Percentiles rank a stretch among this genome's conserved stretches.
These are phyloP conservation scores for Apamea sordens DNA, from an alignment of 2,888 invertebrate species.

Conservation along the genomic window DNA sequence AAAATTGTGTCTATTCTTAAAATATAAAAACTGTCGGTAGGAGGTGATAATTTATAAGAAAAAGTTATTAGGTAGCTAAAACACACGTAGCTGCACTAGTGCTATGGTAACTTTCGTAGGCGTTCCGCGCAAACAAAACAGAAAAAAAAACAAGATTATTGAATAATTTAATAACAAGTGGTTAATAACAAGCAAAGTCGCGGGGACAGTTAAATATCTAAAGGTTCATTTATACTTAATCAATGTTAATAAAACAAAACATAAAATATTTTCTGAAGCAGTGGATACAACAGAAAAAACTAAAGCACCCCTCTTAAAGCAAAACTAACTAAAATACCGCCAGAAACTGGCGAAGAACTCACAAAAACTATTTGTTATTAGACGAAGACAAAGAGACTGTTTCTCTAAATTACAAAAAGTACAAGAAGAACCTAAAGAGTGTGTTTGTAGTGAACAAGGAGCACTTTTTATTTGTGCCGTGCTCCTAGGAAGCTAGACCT, in stretches of 20 bases:
- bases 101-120: not conserved
- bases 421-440: constrained; percentile 46
- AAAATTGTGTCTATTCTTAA: too few species aligned
- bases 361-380: constrained; percentile 66
- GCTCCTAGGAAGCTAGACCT: constrained; percentile 49
- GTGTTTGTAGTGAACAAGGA: constrained; percentile 53
- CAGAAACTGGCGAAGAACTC: constrained; percentile 30
- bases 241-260: not conserved
- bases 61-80: too few species aligned
- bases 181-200: not conserved
- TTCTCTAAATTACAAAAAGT: constrained; percentile 57
- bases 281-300: not conserved
- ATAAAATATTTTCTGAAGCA: not conserved
- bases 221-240: too few species aligned
- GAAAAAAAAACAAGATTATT: not conserved
- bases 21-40: too few species aligned
- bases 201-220: not conserved
- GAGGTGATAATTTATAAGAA: too few species aligned
- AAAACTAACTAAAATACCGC: constrained; percentile 27
- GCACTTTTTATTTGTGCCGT: constrained; percentile 52
- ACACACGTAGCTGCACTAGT: not conserved
- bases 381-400: constrained; percentile 63
- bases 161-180: too few species aligned
- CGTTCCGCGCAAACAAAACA: not conserved
- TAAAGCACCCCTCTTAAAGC: constrained; percentile 1